Conservation (phyloP, 2,888 invertebrate species). For the Clostera curtula region DNA sequence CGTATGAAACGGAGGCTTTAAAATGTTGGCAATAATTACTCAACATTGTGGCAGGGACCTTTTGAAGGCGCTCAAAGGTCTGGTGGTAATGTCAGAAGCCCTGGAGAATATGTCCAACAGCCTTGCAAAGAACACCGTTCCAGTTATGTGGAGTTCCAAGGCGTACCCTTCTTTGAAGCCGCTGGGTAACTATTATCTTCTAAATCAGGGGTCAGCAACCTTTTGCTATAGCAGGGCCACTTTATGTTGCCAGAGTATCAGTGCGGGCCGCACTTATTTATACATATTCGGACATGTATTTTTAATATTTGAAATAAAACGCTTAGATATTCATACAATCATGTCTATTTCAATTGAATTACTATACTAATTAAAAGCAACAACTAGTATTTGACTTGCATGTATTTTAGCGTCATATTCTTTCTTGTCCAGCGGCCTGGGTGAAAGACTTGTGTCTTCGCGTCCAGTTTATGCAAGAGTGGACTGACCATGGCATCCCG, state of each 20-base stretch:
- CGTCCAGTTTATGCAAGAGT: conserved; percentile 77
- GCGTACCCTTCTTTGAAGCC: conserved; percentile 83
- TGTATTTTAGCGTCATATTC: background rate
- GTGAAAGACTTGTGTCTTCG: conserved; percentile 77
- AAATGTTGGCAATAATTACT: no score
- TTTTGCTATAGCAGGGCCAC: no score
- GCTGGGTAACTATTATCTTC: conserved; percentile 67
- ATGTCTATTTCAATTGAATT: no score
- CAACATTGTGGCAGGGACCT: conserved; percentile 55
- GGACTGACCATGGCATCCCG: conserved; percentile 82
- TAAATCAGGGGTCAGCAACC: no score
- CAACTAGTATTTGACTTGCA: no score
- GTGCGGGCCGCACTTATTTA: no score
- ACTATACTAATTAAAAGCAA: no score
- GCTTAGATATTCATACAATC: no score
- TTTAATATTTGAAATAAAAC: no score
- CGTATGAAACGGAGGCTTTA: no score
- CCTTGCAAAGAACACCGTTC: conserved; percentile 81
- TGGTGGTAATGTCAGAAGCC: conserved; percentile 85
- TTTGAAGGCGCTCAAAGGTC: conserved; percentile 83
- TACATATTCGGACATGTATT: no score
- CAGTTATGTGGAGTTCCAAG: conserved; percentile 79
- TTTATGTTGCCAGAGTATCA: no score
- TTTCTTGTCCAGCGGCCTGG: conserved; percentile 74
- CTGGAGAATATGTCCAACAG: conserved; percentile 81